phyloP scores from a whole-genome alignment of 2,113 vertebrate genomes.

The Aspiorhynchus laticeps region DNA sequence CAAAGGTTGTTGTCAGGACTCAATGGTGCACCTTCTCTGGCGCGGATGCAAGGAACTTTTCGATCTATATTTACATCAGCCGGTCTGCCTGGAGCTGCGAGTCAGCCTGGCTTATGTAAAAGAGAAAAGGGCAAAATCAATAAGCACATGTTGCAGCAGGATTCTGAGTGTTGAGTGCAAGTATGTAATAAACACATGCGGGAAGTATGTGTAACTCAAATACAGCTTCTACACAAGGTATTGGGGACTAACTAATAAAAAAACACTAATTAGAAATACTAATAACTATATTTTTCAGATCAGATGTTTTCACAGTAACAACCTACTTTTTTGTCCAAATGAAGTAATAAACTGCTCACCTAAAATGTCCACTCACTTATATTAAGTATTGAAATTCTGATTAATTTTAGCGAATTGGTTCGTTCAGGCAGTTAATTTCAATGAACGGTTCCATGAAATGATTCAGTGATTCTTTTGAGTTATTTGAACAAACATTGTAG shows the following conservation, averaged over 20 bases:
- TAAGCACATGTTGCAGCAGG: constrained; percentile 35
- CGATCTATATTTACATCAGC: constrained; percentile 63
- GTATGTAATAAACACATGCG: not conserved
- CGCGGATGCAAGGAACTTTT: constrained; percentile 47
- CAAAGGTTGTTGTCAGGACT: constrained; percentile 36
- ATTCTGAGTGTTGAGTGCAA: not conserved
- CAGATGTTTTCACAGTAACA: not conserved
- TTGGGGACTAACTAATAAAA: not conserved
- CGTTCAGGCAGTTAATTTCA: not conserved
- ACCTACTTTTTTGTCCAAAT: not conserved
- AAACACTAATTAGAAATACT: not conserved
- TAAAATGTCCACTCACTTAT: not conserved
- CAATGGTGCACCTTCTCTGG: constrained; percentile 35
- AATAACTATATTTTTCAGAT: not conserved
- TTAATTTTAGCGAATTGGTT: not conserved
- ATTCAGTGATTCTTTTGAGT: not conserved
- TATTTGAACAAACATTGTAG: not conserved
- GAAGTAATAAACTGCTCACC: not conserved
- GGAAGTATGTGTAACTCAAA: not conserved
- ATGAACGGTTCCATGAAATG: not conserved
- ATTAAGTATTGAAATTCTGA: not conserved
- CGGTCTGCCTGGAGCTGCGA: constrained; percentile 54
- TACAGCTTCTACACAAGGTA: not conserved
- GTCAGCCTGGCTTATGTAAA: constrained; percentile 62
- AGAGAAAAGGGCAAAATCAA: constrained; percentile 45